Percentiles rank a stretch among this genome's conserved stretches.
These are phyloP conservation scores for Vultur gryphus DNA, from an alignment of 2,797 vertebrate genomes.

Conservation along the genomic window DNA sequence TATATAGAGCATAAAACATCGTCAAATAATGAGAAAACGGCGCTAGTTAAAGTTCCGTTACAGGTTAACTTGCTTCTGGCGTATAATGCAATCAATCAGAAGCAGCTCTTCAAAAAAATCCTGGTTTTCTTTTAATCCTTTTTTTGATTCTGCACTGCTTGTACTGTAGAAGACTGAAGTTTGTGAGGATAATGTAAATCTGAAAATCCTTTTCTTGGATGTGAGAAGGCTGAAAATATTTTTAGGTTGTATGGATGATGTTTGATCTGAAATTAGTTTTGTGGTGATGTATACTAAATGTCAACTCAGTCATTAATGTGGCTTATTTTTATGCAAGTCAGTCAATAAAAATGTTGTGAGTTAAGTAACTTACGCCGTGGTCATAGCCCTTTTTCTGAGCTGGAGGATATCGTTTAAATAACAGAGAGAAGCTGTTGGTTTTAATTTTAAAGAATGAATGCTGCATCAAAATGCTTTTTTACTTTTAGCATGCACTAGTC, in stretches of 20 bases:
- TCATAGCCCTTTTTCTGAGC: not conserved
- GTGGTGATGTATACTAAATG: slow-evolving; percentile 13
- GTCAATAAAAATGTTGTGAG: slow-evolving; percentile 8
- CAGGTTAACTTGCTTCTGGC: slow-evolving; percentile 56
- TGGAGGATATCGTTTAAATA: slow-evolving; percentile 11
- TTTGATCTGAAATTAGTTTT: slow-evolving; percentile 42
- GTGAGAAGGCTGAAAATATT: slow-evolving; percentile 18
- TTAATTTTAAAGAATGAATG: not conserved
- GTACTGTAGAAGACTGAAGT: not conserved
- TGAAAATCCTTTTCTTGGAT: slow-evolving; percentile 5
- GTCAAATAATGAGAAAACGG: not conserved
- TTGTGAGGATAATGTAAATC: slow-evolving; percentile 4
- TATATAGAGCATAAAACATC: not conserved
- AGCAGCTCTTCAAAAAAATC: not conserved
- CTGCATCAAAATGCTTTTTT: slow-evolving; percentile 2
- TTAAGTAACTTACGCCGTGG: not conserved
- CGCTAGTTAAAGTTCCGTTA: slow-evolving; percentile 40
- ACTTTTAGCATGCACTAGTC: not conserved
- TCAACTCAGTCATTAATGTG: slow-evolving; percentile 7
- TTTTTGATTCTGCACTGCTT: not conserved
- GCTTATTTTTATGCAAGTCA: slow-evolving; percentile 38
- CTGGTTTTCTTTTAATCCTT: not conserved
- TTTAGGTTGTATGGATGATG: slow-evolving; percentile 10
- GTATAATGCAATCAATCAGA: not conserved
- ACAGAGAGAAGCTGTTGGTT: not conserved